Base-by-base conservation (phyloP, 2,797 vertebrate genomes). In the Echeneis naucrates region DNA sequence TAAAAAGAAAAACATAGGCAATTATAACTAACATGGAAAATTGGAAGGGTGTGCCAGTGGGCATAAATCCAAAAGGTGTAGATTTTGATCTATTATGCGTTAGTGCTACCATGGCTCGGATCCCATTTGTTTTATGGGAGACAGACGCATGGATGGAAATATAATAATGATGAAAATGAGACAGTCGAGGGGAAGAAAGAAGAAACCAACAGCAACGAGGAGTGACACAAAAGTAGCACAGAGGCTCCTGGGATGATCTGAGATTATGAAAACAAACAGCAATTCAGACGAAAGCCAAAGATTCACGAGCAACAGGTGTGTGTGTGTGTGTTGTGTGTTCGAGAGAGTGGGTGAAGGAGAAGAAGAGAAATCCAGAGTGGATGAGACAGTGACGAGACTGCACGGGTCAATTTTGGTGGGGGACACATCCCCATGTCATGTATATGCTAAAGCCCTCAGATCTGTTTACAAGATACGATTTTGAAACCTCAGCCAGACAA, bases 211-310 rank as follows among this genome's bases (percentile, higher is more conserved):
- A 37, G 13, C 37, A 16, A 10, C n/a, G 23, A 30, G 10, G 19
- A 40, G 48, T 26, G 21, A 38, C 2, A 5, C 17, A 66, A 35
- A 60, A 59, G 65, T 35, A 50, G 47, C 37, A 42, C 51, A 56
- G 67, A 52, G 78, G 80, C 57, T 79, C 66, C 35, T 9, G 14
- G 57, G 48, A 54, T 56, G 67, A 76, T 70, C 70, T 56, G 16
- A 75, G 83, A 70, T 82, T 84, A 72, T 83, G 69, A 77, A 86
- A 90, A 86, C 69, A 86, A 91, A 86, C 79, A 63, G 68, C 66
- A 68, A 87, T 70, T 77, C 64, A 87, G 64, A 79, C 48, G 12
- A 50, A 59, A 69, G 69, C 30, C 65, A 62, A 67, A 68, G 52
- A 70, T 73, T 58, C 50, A 47, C 3, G 16, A 53, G 68, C 57